Conservation (phyloP, 2,113 vertebrate species). For the Gallinago media region DNA sequence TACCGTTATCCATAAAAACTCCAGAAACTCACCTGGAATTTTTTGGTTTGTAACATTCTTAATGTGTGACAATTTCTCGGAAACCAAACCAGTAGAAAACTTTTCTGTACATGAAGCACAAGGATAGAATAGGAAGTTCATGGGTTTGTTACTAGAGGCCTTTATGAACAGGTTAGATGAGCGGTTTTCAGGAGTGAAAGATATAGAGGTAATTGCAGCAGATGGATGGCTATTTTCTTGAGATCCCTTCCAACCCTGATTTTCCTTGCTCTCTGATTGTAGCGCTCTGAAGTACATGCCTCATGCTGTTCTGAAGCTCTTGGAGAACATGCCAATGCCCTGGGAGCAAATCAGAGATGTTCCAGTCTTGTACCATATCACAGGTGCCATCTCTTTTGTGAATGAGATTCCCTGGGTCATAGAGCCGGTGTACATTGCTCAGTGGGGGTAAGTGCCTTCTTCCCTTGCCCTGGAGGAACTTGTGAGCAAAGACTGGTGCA, state of each 20-base stretch:
- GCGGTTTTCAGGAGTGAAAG: background rate
- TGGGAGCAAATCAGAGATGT: constrained; percentile 99
- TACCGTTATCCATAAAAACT: fast-evolving
- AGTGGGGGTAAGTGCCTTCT: constrained; percentile 91
- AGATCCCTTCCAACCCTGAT: background rate
- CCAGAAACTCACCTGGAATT: background rate
- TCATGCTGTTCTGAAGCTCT: constrained; percentile 95
- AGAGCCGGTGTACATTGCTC: constrained; percentile 96
- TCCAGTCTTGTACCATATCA: constrained; percentile 97
- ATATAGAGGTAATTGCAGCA: background rate
- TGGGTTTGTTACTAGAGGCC: background rate
- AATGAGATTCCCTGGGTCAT: constrained; percentile 99
- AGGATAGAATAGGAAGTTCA: fast-evolving
- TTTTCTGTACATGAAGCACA: background rate
- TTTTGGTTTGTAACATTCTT: fast-evolving
- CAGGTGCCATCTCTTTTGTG: constrained; percentile 97
- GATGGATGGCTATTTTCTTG: background rate
- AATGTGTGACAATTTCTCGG: fast-evolving
- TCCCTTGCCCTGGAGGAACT: fast-evolving
- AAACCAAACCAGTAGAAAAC: background rate
- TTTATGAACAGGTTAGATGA: background rate
- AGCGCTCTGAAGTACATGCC: constrained; percentile 99
- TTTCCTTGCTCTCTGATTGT: background rate
- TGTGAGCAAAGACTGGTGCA: fast-evolving
- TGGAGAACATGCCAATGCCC: constrained; percentile 99